phyloP scores from a whole-genome alignment of 1,140 invertebrate genomes.

The Zophobas morio region DNA sequence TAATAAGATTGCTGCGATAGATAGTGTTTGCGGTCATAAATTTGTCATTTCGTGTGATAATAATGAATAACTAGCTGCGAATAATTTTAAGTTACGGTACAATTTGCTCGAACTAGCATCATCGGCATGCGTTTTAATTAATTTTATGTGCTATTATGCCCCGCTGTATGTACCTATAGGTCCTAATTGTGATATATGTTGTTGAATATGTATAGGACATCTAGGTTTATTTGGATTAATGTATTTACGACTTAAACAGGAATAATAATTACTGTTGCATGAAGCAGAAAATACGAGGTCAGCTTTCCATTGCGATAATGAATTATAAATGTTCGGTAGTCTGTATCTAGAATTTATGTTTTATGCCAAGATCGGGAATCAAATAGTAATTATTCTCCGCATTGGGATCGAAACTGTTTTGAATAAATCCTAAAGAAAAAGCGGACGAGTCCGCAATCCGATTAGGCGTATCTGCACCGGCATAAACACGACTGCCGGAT shows the following conservation, averaged over 20 bases:
- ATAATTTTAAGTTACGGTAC: constrained; percentile 5
- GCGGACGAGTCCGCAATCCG: constrained; percentile 43
- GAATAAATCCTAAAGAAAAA: constrained; percentile 43
- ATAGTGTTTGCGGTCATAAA: too few relatives aligned
- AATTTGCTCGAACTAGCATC: constrained; percentile 13
- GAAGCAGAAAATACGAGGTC: neutral
- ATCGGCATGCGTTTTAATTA: constrained; percentile 34
- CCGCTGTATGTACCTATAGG: constrained; percentile 8
- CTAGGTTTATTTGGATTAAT: constrained; percentile 35
- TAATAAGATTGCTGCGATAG: too few relatives aligned
- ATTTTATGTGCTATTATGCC: constrained; percentile 33
- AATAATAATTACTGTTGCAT: neutral
- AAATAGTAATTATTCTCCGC: constrained; percentile 28
- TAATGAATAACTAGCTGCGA: neutral
- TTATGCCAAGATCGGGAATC: neutral
- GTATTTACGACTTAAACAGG: constrained; percentile 22
- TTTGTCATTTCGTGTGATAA: too few relatives aligned
- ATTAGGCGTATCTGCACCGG: constrained; percentile 49
- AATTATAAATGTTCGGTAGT: neutral
- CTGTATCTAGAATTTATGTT: neutral
- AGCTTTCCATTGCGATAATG: neutral
- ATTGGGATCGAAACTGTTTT: constrained; percentile 32
- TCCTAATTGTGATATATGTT: constrained; percentile 19
- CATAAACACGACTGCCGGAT: constrained; percentile 52
- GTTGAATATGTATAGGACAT: constrained; percentile 34